Base-by-base conservation (phyloP, 2,888 invertebrate species). In the Cataglyphis cursor region DNA sequence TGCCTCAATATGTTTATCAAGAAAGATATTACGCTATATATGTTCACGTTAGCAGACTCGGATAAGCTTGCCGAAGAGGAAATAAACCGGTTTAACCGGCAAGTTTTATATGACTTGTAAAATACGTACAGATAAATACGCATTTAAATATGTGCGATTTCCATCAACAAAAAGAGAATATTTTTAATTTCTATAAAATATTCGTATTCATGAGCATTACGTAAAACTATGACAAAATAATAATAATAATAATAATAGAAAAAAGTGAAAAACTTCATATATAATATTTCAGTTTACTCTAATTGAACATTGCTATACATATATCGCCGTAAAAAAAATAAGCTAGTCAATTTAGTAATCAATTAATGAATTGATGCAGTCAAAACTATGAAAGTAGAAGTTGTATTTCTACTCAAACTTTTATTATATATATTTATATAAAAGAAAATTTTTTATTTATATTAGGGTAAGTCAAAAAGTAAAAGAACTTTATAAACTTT, bases 81-180 rank as follows among this genome's bases (percentile, higher is more conserved):
- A 72, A 83, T 59, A 72, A 83, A 83, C 72, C 81, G 83, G 83
- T 83, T 72, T 83, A 24, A 66, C 72, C 18, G n/a, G n/a, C 35
- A 24, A 57, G 41, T 54, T 65, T 81, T 59, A 48, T 65, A 24
- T 24, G 44, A 78, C 35, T 59, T 51, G 59, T 24, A 78, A 76
- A 70, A 57, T 59, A 18, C 48, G 28, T n/a, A 68, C 31, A 28
- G 9, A 75, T 51, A 51, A 51, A 48, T 18, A 1, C 12, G 9
- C 51, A 48, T 51, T 18, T 31, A 12, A 10, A 72, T 21, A 24
- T 59, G 21, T 18, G 31, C 51, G 21, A 24, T 72, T 59, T 61
- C 24, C 24, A 59, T 48, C 54, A 31, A 35, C 44, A 35, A 31
- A 44, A 18, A 18, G 31, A 78, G 28, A 76, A 57, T 15, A 21